phyloP scores from a whole-genome alignment of 2,797 vertebrate species.

The Knipowitschia caucasica region DNA sequence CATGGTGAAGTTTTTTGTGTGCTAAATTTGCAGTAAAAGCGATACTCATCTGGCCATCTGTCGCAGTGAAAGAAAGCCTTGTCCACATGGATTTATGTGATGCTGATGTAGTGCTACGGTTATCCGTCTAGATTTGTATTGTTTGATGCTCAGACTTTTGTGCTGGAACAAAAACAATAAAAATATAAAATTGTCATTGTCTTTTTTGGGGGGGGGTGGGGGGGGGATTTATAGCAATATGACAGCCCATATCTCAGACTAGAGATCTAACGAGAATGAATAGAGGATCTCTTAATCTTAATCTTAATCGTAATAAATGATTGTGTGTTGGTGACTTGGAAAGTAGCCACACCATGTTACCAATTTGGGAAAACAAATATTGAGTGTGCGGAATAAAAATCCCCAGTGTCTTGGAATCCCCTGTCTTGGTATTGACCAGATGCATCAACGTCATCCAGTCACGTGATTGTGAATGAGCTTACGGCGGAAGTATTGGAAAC shows the following conservation, averaged over 20 bases:
- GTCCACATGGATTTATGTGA: slow-evolving; percentile 28
- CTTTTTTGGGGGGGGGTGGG: not conserved
- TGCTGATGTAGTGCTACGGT: slow-evolving; percentile 8
- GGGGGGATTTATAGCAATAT: not conserved
- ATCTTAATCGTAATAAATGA: not conserved
- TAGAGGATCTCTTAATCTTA: too few relatives aligned
- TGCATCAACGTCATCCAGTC: too few relatives aligned
- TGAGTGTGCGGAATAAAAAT: too few relatives aligned
- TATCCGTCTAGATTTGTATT: slow-evolving; percentile 12
- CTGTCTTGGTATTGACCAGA: too few relatives aligned
- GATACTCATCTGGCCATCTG: slow-evolving; percentile 11
- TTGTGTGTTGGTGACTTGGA: not conserved
- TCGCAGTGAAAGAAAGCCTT: slow-evolving; percentile 21
- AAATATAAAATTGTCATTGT: not conserved
- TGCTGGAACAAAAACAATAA: not conserved
- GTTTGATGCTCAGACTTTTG: slow-evolving; percentile 4
- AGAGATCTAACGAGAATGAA: not conserved
- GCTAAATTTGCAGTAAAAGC: slow-evolving; percentile 23
- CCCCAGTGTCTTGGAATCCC: too few relatives aligned
- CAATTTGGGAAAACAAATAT: too few relatives aligned
- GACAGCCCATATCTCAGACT: not conserved
- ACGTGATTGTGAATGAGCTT: too few relatives aligned
- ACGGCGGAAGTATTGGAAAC: too few relatives aligned
- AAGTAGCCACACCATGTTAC: too few relatives aligned
- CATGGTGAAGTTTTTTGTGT: slow-evolving; percentile 5